A percentile compares a stretch with the other conserved stretches of the same genome.
Evolutionary conservation across 1,140 invertebrate species (phyloP).

Genomic region (Teleogryllus occipitalis): DNA sequence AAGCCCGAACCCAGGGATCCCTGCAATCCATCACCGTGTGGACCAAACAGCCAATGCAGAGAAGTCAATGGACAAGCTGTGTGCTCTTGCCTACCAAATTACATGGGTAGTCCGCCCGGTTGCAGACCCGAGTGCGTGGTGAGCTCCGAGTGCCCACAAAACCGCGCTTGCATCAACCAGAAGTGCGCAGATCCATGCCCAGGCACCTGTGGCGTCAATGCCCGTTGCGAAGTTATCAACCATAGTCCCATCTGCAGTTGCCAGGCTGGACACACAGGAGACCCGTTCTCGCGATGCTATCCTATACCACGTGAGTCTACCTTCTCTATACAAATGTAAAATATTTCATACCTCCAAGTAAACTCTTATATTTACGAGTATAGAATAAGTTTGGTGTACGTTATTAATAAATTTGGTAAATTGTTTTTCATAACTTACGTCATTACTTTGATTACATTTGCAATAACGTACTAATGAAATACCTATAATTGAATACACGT

Average conservation of each 20-base stretch:
- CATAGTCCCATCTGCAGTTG: conserved; percentile 52
- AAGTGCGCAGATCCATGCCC: conserved; percentile 52
- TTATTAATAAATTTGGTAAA: too few relatives aligned
- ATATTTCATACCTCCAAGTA: too few relatives aligned
- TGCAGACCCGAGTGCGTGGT: conserved; percentile 54
- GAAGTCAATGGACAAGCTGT: conserved; percentile 46
- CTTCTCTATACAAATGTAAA: neutral
- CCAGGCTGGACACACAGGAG: conserved; percentile 43
- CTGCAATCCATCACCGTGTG: conserved; percentile 62
- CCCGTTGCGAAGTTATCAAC: conserved; percentile 47
- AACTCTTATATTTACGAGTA: too few relatives aligned
- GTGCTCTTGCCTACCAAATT: conserved; percentile 54
- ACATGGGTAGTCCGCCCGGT: conserved; percentile 50
- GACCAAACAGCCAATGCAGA: conserved; percentile 56
- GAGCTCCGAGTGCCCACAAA: conserved; percentile 54
- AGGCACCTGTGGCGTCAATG: conserved; percentile 50
- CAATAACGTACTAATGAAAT: too few relatives aligned
- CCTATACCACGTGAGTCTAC: conserved; percentile 34
- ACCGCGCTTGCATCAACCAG: conserved; percentile 48
- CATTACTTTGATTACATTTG: too few relatives aligned
- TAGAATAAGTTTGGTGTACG: too few relatives aligned
- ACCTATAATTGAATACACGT: too few relatives aligned
- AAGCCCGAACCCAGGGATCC: conserved; percentile 38
- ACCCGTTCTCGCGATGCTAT: conserved; percentile 47
- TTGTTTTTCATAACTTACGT: too few relatives aligned